Percentiles rank a stretch among this genome's conserved stretches.
Conservation (phyloP, 2,797 vertebrate species). For the Oreochromis mossambicus region DNA sequence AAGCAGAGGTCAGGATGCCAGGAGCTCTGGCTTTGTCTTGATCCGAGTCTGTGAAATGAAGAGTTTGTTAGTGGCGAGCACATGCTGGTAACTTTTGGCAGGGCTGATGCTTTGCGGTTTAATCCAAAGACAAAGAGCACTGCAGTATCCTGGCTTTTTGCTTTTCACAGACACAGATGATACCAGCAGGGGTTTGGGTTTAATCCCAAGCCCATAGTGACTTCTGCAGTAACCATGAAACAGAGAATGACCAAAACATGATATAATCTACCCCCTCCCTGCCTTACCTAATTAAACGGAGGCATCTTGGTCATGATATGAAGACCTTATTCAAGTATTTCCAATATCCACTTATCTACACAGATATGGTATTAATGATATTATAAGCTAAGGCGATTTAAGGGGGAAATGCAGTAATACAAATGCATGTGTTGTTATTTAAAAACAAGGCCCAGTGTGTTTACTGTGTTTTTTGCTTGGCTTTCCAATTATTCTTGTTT, state of each 20-base stretch:
- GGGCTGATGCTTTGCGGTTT: conserved; percentile 42
- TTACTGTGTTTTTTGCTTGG: background rate
- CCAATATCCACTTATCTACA: background rate
- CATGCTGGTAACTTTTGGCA: conserved; percentile 47
- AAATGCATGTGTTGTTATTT: conserved; percentile 18
- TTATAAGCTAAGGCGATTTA: background rate
- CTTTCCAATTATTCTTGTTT: background rate
- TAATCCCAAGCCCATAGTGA: conserved; percentile 63
- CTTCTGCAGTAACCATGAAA: conserved; percentile 58
- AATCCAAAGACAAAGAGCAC: conserved; percentile 75
- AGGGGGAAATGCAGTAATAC: background rate
- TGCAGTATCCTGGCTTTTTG: conserved; percentile 60
- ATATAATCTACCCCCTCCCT: conserved; percentile 38
- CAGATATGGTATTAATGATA: background rate
- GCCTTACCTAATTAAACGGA: conserved; percentile 28
- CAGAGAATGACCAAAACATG: conserved; percentile 45
- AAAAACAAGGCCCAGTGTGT: background rate
- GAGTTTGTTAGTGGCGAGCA: conserved; percentile 19
- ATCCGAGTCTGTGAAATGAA: conserved; percentile 44
- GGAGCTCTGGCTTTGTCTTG: conserved; percentile 30
- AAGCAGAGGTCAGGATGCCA: conserved; percentile 13
- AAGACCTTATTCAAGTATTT: background rate
- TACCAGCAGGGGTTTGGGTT: conserved; percentile 60
- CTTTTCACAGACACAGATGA: conserved; percentile 54
- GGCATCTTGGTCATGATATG: conserved; percentile 10